Base-by-base conservation (phyloP, 1,140 invertebrate species). In the Brachystomella parvula region DNA sequence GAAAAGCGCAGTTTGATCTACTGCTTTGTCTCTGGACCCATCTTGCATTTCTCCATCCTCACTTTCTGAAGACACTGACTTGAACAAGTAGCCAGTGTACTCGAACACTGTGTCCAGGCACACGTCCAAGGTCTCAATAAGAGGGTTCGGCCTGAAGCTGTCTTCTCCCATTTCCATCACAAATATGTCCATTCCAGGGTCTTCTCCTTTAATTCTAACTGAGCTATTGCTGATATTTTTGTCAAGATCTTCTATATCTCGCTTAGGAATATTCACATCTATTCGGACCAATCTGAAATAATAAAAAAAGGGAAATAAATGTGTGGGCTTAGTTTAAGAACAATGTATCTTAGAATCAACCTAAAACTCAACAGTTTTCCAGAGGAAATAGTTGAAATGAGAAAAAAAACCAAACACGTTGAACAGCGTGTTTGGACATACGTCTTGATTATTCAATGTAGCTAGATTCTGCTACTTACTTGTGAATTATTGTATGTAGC, bases 401-500 rank as follows among this genome's bases (percentile, higher is more conserved):
- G 62, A 53, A 49, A 19, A 29, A 67, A 39, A 61, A 57, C 28
- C 44, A 69, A 67, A 57, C 26, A 53, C 19, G 39, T 3, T 26
- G 6, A 28, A 32, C n/a, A 28, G 26, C 12, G 2, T 9, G 57
- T 15, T 31, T 17, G 3, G 24, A 57, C 29, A 65, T 47, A 29
- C 63, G 3, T 31, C 24, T 30, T 30, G 19, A 53, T 21, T 33
- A 24, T 31, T 32, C 35, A 62, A 0, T 3, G 15, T 59, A 66
- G 60, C 17, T 59, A 26, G 19, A 63, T 9, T 31, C 49, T 67
- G 44, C 24, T 33, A 63, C 74, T 79, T 80, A 87, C 83, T 83
- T 87, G 63, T 85, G 82, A 73, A 88, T 81, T 63, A 89, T 81
- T 67, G 89, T 76, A 68, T 81, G 78, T 17, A 90, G 74, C 57